These are phyloP conservation scores for Cyphomyrus plagiostoma DNA, from an alignment of 2,113 vertebrate genomes.

Conservation along the genomic window DNA sequence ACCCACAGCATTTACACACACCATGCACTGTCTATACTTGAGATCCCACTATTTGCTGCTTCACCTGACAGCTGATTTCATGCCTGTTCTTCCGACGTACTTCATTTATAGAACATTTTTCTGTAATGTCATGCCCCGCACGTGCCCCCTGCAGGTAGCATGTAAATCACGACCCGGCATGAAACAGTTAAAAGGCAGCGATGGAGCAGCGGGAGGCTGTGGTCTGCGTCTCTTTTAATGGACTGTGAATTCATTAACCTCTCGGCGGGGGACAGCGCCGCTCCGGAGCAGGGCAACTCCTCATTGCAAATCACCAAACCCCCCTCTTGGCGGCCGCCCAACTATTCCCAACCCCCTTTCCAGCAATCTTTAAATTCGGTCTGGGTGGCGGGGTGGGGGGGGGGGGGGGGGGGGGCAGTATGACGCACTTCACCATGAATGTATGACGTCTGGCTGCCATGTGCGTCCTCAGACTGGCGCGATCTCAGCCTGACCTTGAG, in stretches of 20 bases:
- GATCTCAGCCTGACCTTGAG: conserved; percentile 20
- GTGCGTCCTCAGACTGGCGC: neutral
- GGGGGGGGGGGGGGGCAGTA: neutral
- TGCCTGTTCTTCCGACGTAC: neutral
- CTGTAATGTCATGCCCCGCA: neutral
- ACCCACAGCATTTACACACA: neutral
- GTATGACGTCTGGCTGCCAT: neutral
- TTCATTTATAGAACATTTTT: neutral
- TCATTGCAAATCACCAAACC: neutral
- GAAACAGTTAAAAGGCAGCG: neutral
- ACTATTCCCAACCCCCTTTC: neutral
- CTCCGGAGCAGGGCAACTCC: neutral
- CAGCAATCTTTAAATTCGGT: neutral
- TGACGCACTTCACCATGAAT: neutral
- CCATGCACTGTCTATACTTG: neutral
- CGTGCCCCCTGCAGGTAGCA: neutral
- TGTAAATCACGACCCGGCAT: neutral
- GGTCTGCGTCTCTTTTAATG: neutral
- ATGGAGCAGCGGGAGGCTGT: neutral
- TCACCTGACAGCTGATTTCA: neutral
- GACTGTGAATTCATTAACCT: conserved; percentile 17
- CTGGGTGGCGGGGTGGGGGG: neutral
- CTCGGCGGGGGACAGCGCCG: neutral
- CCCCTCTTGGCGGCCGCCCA: neutral
- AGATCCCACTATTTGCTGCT: neutral